A percentile compares a stretch with the other conserved stretches of the same genome.
phyloP scores from a whole-genome alignment of 2,888 invertebrate genomes.

The Tinea semifulvella region DNA sequence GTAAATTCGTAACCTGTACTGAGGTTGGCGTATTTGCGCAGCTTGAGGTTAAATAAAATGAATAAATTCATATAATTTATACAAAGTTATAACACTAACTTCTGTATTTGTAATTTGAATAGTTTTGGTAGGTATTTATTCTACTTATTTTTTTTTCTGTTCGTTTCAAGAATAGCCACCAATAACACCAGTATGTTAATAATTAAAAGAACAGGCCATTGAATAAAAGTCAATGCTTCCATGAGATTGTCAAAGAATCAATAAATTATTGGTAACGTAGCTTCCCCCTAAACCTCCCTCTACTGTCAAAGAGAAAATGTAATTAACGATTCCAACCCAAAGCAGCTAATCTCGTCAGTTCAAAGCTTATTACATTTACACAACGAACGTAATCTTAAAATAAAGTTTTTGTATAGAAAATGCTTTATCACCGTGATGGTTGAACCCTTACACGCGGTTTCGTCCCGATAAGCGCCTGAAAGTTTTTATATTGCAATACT shows the following conservation, averaged over 20 bases:
- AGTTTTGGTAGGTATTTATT: no score
- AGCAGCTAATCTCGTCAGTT: conserved; percentile 62
- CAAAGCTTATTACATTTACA: conserved; percentile 64
- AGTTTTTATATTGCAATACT: neutral
- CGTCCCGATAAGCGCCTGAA: neutral
- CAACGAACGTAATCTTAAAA: conserved; percentile 62
- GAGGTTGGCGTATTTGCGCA: no score
- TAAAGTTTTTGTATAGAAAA: conserved; percentile 65
- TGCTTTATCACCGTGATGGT: conserved; percentile 48
- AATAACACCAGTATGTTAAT: no score
- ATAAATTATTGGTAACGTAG: conserved; percentile 10
- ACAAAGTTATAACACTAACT: no score
- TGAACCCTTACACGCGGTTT: conserved; percentile 41
- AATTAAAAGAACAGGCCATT: no score
- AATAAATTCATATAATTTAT: no score
- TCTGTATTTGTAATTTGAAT: no score
- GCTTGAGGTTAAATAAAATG: no score
- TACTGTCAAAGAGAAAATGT: conserved; percentile 49
- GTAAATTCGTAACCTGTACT: no score
- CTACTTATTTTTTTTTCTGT: no score
- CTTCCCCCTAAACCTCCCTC: conserved; percentile 5
- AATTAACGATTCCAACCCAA: conserved; percentile 64
- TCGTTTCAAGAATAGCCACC: no score
- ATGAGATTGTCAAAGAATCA: conserved; percentile 4
- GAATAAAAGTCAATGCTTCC: neutral